These are phyloP conservation scores for Daubentonia madagascariensis DNA, from an alignment of 2,113 vertebrate genomes.

Conservation along the genomic window DNA sequence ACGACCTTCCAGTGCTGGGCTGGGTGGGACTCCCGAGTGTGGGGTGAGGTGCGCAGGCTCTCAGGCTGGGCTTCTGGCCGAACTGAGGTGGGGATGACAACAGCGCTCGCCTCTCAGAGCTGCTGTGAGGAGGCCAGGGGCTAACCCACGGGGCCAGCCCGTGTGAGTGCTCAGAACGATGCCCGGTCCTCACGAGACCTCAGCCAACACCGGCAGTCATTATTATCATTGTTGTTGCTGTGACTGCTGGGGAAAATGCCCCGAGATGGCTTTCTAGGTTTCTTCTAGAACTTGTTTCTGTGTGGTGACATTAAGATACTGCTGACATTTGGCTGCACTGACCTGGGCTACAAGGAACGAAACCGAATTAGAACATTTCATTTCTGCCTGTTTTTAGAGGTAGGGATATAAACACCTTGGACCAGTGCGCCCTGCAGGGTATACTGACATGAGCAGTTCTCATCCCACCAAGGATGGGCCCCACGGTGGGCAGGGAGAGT, in stretches of 20 bases:
- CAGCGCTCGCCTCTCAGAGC: background rate
- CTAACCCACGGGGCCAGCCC: rapidly evolving
- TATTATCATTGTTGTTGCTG: rapidly evolving
- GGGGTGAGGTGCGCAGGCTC: background rate
- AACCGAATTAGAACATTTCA: background rate
- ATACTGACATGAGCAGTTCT: background rate
- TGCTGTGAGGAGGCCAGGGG: background rate
- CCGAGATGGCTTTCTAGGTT: background rate
- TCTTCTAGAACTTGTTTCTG: background rate
- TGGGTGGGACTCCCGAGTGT: background rate
- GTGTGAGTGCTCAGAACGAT: rapidly evolving
- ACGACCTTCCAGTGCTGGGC: background rate
- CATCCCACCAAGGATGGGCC: background rate
- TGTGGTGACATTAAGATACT: background rate
- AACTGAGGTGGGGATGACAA: background rate
- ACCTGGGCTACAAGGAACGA: background rate
- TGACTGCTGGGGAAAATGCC: background rate
- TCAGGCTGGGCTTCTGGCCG: background rate
- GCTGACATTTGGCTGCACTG: background rate
- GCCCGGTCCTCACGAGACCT: background rate
- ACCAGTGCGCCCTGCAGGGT: background rate
- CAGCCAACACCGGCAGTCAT: background rate
- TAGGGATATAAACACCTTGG: background rate
- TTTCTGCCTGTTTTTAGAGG: background rate
- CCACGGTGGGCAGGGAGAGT: background rate